Evolutionary conservation across 2,113 vertebrate genomes (phyloP).

Genomic region (Tragelaphus buxtoni): DNA sequence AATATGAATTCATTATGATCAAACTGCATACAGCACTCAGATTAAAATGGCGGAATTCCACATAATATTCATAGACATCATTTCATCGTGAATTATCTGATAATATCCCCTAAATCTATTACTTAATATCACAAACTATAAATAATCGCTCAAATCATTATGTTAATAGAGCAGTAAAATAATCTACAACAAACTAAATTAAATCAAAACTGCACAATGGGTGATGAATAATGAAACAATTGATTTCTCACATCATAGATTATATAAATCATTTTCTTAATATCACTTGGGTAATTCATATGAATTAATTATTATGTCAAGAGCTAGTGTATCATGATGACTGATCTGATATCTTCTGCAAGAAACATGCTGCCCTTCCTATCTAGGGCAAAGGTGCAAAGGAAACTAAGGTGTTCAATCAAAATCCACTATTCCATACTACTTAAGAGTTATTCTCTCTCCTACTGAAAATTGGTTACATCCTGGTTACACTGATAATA

Average conservation of each 20-base stretch:
- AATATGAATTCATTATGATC: conserved; percentile 55
- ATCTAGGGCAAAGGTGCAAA: not conserved
- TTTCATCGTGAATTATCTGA: conserved; percentile 56
- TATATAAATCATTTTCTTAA: conserved; percentile 68
- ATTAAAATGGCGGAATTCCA: conserved; percentile 53
- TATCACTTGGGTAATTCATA: conserved; percentile 54
- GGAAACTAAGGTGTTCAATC: not conserved
- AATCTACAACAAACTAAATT: conserved; percentile 66
- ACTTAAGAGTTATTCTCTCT: not conserved
- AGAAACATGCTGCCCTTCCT: not conserved
- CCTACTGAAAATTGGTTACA: not conserved
- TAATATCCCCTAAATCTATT: conserved; percentile 66
- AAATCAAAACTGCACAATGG: conserved; percentile 66
- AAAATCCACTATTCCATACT: not conserved
- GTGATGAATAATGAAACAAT: conserved; percentile 65
- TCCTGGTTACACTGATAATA: not conserved
- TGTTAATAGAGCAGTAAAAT: conserved; percentile 64
- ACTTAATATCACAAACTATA: conserved; percentile 61
- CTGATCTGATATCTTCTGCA: conserved; percentile 33
- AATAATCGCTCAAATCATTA: conserved; percentile 69
- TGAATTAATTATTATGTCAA: conserved; percentile 62
- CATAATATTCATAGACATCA: conserved; percentile 52
- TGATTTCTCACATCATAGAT: conserved; percentile 59
- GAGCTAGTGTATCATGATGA: conserved; percentile 43
- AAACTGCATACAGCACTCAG: conserved; percentile 48